phyloP scores from a whole-genome alignment of 2,797 vertebrate species.

The Borostomias antarcticus region DNA sequence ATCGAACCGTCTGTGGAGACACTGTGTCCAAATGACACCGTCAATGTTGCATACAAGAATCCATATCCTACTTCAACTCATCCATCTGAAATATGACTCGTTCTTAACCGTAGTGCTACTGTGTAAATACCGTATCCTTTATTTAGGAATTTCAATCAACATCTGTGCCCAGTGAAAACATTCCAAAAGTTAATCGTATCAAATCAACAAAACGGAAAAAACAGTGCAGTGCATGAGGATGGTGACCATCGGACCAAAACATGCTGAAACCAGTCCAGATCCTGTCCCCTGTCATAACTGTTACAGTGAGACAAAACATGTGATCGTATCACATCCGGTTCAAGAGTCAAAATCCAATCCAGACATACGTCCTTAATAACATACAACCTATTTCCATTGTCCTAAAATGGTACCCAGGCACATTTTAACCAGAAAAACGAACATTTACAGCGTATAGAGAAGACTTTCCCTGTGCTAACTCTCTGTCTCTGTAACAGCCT shows the following conservation, averaged over 20 bases:
- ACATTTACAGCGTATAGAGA: no score
- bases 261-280: not conserved
- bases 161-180: not conserved
- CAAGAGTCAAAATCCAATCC: not conserved
- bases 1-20: not conserved
- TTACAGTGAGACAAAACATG: not conserved
- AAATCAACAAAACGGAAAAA: not conserved
- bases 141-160: no score
- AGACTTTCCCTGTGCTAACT: no score
- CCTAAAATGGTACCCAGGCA: not conserved
- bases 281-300: not conserved
- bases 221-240: not conserved
- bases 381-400: not conserved
- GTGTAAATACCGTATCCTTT: no score
- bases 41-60: no score
- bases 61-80: no score
- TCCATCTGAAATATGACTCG: no score
- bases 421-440: no score
- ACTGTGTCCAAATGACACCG: not conserved
- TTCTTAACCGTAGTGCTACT: no score
- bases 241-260: not conserved
- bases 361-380: not conserved
- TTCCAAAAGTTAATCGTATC: not conserved
- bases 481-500: conserved; percentile 5
- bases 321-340: no score